Conservation (phyloP, 2,888 invertebrate genomes). For the Leptura quadrifasciata region DNA sequence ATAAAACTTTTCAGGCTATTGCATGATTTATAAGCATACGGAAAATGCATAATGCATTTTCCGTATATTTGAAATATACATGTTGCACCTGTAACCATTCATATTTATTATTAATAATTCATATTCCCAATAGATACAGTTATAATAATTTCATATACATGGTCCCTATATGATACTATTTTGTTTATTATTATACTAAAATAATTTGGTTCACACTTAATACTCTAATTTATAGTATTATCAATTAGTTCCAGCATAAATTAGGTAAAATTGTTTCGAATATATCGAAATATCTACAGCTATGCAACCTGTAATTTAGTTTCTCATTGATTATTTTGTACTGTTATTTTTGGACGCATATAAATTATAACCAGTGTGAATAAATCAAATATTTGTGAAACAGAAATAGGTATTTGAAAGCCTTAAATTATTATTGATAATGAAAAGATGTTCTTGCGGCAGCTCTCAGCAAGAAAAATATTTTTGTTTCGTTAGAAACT, state of each 20-base stretch:
- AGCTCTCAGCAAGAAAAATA: no score
- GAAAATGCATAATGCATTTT: constrained; percentile 33
- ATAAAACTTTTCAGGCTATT: constrained; percentile 17
- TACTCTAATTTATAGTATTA: constrained; percentile 46
- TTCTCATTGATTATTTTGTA: not conserved
- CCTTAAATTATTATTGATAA: no score
- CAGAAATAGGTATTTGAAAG: not conserved
- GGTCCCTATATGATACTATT: constrained; percentile 47
- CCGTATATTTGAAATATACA: constrained; percentile 24
- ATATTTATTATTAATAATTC: constrained; percentile 33
- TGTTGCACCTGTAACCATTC: constrained; percentile 34
- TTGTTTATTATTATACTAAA: constrained; percentile 48
- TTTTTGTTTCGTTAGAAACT: no score
- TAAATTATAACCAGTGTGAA: not conserved
- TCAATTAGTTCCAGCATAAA: constrained; percentile 42
- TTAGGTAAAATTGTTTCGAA: constrained; percentile 27
- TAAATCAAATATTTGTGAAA: not conserved
- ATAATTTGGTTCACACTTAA: constrained; percentile 43
- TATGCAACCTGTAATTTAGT: not conserved
- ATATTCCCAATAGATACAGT: constrained; percentile 24
- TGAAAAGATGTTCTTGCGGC: no score
- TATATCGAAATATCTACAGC: not conserved
- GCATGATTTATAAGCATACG: constrained; percentile 12
- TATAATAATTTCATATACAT: constrained; percentile 45
- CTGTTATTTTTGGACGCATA: not conserved